Percentiles rank a stretch among this genome's conserved stretches.
Conservation (phyloP, 2,888 invertebrate species). For the Siphlonurus alternatus region DNA sequence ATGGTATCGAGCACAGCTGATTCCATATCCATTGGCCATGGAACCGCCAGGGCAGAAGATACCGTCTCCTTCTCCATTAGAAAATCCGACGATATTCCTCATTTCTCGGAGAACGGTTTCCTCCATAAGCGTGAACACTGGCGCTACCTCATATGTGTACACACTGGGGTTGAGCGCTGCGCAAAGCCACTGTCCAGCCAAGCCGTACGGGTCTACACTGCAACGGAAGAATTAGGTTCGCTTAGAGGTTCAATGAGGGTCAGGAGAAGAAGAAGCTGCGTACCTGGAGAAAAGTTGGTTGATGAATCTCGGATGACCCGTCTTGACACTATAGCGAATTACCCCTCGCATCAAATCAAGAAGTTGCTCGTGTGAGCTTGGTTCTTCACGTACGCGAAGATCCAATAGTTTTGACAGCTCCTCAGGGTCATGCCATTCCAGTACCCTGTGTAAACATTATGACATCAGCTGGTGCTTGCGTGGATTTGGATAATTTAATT, state of each 20-base stretch:
- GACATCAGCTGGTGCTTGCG: background rate
- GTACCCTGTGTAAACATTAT: slow-evolving; percentile 36
- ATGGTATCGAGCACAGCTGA: slow-evolving; percentile 62
- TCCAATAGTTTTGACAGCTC: slow-evolving; percentile 49
- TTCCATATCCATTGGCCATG: slow-evolving; percentile 79
- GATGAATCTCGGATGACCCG: slow-evolving; percentile 76
- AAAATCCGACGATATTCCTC: slow-evolving; percentile 60
- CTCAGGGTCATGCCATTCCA: slow-evolving; percentile 65
- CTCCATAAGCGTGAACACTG: slow-evolving; percentile 77
- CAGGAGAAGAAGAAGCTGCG: background rate
- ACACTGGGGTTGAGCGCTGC: slow-evolving; percentile 75
- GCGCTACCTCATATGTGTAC: slow-evolving; percentile 80
- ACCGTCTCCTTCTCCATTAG: slow-evolving; percentile 58
- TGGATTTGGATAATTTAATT: no score
- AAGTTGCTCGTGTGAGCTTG: slow-evolving; percentile 48
- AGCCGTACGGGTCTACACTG: slow-evolving; percentile 60
- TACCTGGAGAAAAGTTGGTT: slow-evolving; percentile 70
- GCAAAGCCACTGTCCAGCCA: slow-evolving; percentile 70
- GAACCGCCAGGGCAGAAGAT: slow-evolving; percentile 85
- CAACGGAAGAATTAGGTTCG: background rate
- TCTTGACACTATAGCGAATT: slow-evolving; percentile 74
- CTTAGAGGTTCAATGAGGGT: background rate
- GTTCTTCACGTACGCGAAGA: slow-evolving; percentile 38
- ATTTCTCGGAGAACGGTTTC: slow-evolving; percentile 62
- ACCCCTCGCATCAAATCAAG: slow-evolving; percentile 48